A percentile compares a stretch with the other conserved stretches of the same genome.
Evolutionary conservation across 2,888 invertebrate species (phyloP).

Genomic region (Protodeltote pygarga): DNA sequence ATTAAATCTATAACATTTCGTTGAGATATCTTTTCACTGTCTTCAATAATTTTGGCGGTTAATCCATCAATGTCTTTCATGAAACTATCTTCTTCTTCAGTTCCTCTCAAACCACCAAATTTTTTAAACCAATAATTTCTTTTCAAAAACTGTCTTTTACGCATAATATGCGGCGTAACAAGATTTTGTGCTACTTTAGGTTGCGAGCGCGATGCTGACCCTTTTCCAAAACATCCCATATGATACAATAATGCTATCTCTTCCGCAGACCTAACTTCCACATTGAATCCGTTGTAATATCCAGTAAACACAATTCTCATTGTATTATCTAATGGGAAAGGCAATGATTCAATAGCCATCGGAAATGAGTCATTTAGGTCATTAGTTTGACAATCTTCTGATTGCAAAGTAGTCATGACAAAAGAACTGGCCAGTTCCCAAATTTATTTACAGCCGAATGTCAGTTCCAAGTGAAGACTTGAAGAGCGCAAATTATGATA

Average conservation of each 20-base stretch:
- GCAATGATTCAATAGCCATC: conserved; percentile 76
- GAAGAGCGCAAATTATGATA: conserved; percentile 63
- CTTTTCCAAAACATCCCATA: conserved; percentile 93
- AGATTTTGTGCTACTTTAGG: conserved; percentile 76
- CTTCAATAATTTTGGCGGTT: conserved; percentile 64
- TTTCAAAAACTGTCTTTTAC: conserved; percentile 87
- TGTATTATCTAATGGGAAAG: conserved; percentile 77
- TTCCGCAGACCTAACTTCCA: conserved; percentile 87
- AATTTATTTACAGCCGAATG: conserved; percentile 73
- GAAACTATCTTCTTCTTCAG: conserved; percentile 59
- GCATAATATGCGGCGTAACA: conserved; percentile 77
- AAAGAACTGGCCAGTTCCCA: conserved; percentile 78
- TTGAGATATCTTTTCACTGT: conserved; percentile 55
- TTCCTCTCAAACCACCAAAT: conserved; percentile 59
- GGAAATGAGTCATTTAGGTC: conserved; percentile 71
- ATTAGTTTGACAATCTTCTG: conserved; percentile 84
- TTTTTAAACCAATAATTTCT: conserved; percentile 86
- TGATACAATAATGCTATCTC: conserved; percentile 88
- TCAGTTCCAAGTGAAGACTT: conserved; percentile 49
- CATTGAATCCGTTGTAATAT: conserved; percentile 89
- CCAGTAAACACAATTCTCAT: conserved; percentile 85
- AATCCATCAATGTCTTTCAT: conserved; percentile 69
- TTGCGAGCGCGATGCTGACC: conserved; percentile 87
- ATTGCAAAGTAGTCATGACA: conserved; percentile 74
- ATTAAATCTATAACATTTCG: conserved; percentile 81